Evolutionary conservation across 2,797 vertebrate genomes (phyloP).

Genomic region (Sebastolobus alascanus): DNA sequence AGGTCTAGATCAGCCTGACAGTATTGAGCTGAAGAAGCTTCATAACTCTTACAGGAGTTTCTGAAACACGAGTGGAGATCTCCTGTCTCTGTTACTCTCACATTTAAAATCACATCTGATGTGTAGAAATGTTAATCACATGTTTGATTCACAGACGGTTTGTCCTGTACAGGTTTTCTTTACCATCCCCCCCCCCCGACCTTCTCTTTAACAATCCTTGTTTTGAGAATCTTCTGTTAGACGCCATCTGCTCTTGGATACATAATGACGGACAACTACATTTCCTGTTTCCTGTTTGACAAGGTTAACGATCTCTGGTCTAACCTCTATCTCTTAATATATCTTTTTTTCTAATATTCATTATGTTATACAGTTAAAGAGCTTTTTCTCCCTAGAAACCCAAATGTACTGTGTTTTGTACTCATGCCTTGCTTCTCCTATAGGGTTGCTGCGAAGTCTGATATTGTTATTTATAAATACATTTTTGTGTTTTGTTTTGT

Average conservation of each 20-base stretch:
- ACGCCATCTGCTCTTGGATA: slow-evolving; percentile 53
- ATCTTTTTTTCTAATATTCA: slow-evolving; percentile 19
- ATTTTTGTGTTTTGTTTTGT: slow-evolving; percentile 65
- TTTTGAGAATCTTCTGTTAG: slow-evolving; percentile 65
- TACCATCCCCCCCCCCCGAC: slow-evolving; percentile 15
- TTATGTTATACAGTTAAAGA: slow-evolving; percentile 53
- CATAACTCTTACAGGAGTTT: neutral
- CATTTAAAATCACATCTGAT: neutral
- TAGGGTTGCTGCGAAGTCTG: slow-evolving; percentile 73
- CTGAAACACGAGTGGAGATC: neutral
- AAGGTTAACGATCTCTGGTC: slow-evolving; percentile 65
- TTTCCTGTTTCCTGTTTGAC: slow-evolving; percentile 74
- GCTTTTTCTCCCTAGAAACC: slow-evolving; percentile 51
- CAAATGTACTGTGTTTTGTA: slow-evolving; percentile 77
- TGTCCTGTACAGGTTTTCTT: slow-evolving; percentile 40
- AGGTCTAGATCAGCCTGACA: neutral
- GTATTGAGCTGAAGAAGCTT: neutral
- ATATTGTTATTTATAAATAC: slow-evolving; percentile 59
- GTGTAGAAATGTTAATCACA: slow-evolving; percentile 49
- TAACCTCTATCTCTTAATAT: slow-evolving; percentile 61
- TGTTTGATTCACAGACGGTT: slow-evolving; percentile 52
- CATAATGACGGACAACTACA: slow-evolving; percentile 58
- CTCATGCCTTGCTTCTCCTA: slow-evolving; percentile 84
- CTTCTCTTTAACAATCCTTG: slow-evolving; percentile 54
- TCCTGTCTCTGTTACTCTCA: slow-evolving; percentile 12